Base-by-base conservation (phyloP, 92 coral and sea anemone species). In the Diadumene lineata region DNA sequence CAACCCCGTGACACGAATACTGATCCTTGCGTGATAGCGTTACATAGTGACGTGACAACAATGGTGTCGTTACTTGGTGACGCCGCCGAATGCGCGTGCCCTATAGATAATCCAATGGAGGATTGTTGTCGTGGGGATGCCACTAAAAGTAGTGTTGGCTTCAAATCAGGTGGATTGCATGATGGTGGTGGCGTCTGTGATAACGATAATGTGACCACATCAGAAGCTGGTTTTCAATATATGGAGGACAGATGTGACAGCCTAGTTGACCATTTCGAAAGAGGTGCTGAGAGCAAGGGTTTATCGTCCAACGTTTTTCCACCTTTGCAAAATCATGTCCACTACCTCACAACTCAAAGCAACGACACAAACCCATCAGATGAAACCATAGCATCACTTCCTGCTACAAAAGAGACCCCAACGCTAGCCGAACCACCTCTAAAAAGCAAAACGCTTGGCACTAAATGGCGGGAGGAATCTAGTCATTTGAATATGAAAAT, bases 401-500 rank as follows among this genome's bases (percentile, higher is more conserved):
- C n/a, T 16, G 18, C n/a, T 16, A 53, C 60, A 3, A 23, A 6
- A 38, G 60, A 23, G 60, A 53, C 4, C 60, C 60, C 60, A 16
- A 23, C 26, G 7, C 11, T n/a, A 70, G 19, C 15, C 29, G 28
- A 53, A 27, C 7, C 62, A 6, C 44, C 34, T 15, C 26, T 43
- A 0, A 26, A 70, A 70, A 9, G 46, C 43, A 21, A 51, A 51
- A 70, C 38, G 18, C 19, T 53, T 17, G 6, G 26, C 4, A 44
- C 48, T 15, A 19, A 18, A 23, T 56, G 66, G 77, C 32, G 34
- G 23, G 63, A 34, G 33, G 77, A 72, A 56, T 72, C 56, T 2
- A 4, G 34, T 6, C 66, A 34, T 19, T 31, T 72, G 34, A 53
- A n/a, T 6, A 56, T 16, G 32, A 90, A 90, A 78, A 86, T 90